Evolutionary conservation across 2,888 invertebrate species (phyloP), one percentile per base, ranked within the genome.

Genomic region (Pseudococcus viburni): DNA sequence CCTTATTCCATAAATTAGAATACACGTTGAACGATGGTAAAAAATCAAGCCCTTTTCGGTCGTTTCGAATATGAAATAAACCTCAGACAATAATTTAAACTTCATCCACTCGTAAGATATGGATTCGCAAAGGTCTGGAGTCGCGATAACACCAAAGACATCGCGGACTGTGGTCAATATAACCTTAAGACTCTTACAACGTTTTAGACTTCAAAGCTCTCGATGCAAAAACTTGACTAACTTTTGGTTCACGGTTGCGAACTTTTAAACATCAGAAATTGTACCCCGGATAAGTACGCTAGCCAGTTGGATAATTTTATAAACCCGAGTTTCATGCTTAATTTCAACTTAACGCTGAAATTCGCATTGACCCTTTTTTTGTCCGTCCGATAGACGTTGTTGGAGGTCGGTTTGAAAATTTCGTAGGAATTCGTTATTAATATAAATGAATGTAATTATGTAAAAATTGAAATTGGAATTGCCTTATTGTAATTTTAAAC

Each of bases 141-240:
- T 26, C 26, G 17, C 17, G 26, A 33, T 73, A 73, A 33, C 73
- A 39, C 73, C 33, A 33, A 33, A 64, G 64, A 64, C 42, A 42
- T 22, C 19, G 64, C 19, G 64, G 64, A 73, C 33, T 73, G 73
- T 33, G 73, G 73, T 73, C 73, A 73, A 73, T 73, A 73, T 73
- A 73, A 73, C 33, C 73, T 6, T 64, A 73, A 73, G 26, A 73
- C 15, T 33, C 33, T 15, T 12, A 17, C 12, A 26, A 17, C 33
- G 17, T 64, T 64, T 64, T 64, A 73, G 73, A 73, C 73, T 73
- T 73, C 33, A 33, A 33, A 73, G 73, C 42, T 73, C 33, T 33
- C 26, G 26, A 33, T 33, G 26, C 73, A 73, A 73, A 73, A 73
- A 73, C 73, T 73, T 33, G 22, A 64, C 64, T 64, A 64, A 64